Evolutionary conservation across 2,888 invertebrate species (phyloP), one percentile per base, ranked within the genome.

Genomic region (Lepidochrysops patricia): DNA sequence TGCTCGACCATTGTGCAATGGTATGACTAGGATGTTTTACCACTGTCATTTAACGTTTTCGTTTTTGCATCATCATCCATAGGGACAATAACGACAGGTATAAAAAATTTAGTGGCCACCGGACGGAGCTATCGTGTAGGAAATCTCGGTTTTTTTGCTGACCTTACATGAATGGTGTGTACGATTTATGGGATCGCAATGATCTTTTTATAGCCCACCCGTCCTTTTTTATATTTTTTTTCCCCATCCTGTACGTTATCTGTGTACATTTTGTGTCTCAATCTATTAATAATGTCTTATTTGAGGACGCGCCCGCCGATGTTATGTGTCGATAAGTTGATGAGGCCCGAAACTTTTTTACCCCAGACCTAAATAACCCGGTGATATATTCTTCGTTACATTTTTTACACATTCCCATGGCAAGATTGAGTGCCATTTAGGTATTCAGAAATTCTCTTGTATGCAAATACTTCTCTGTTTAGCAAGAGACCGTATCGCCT

Each of bases 241-340:
- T 75, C 70, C 70, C 62, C 63, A 66, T 64, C 69, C 71, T 66
- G 63, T 64, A 72, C 72, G 75, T 83, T 85, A 84, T 86, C 85
- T 80, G 69, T 69, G 74, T 81, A 80, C 72, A 83, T 80, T 85
- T 83, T 84, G 84, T 85, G 84, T 85, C 85, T 87, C 82, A 84
- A 87, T 88, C 86, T 84, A 87, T 86, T 88, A 86, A 85, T 85
- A 84, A 86, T 77, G 85, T 82, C 80, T 83, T 80, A 79, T 84
- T 84, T 84, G 80, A 80, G 77, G 75, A 74, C 73, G 74, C 73
- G 77, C 80, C 79, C 37, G 61, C 60, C 57, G 72, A 72, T 75
- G 60, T 61, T 61, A 63, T 62, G 60, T 43, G 52, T 57, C 50
- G 60, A 61, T 57, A 37, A 57, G 12, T 34, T 15, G 29, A 23